Percentiles rank a stretch among this genome's conserved stretches.
phyloP scores from a whole-genome alignment of 2,797 vertebrate species.

The Tolypeutes matacus region DNA sequence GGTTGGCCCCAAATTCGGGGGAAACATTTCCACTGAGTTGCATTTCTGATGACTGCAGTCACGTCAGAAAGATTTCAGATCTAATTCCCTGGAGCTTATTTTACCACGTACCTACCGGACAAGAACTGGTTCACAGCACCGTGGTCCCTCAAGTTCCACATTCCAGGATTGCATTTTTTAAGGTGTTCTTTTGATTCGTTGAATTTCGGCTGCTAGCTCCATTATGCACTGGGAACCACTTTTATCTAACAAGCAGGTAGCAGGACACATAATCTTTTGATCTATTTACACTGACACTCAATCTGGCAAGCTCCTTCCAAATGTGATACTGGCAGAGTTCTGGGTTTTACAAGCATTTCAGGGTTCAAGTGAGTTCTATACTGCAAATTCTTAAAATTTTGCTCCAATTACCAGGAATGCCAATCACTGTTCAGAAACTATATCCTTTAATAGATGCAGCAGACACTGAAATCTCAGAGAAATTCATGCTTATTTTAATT shows the following conservation, averaged over 20 bases:
- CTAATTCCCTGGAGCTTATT: background rate
- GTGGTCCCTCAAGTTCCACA: background rate
- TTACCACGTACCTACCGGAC: background rate
- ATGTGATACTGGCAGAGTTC: background rate
- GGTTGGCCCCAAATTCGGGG: conserved; percentile 11
- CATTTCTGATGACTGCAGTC: background rate
- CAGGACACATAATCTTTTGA: conserved; percentile 6
- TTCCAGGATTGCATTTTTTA: background rate
- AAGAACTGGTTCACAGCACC: background rate
- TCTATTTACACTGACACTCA: background rate
- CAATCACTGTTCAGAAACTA: background rate
- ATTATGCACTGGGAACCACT: background rate
- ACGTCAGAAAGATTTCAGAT: conserved; percentile 12
- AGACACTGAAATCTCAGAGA: conserved; percentile 19
- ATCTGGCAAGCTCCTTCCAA: background rate
- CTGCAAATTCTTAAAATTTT: conserved; percentile 37
- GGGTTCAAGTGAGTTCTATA: conserved; percentile 9
- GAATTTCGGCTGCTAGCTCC: background rate
- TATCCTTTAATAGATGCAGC: background rate
- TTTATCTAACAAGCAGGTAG: background rate
- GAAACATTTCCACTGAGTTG: conserved; percentile 42
- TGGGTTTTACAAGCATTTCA: background rate
- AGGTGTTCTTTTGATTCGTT: conserved; percentile 48
- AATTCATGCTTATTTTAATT: conserved; percentile 52
- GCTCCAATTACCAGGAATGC: background rate